These are phyloP conservation scores for human DNA, from an alignment of 2,113 vertebrate species.

Conservation along the genomic window GRCh38 chr7:81166501-81167000, in stretches of 20 bases:
- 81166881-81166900: not conserved
- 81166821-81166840: conserved; percentile 25
- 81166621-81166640: not conserved
- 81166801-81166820: not conserved
- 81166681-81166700: not conserved
- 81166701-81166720: not conserved
- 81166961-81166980: not conserved
- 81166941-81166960: not conserved
- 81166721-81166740: not conserved
- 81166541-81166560: no score
- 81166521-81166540: no score
- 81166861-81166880: not conserved
- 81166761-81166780: not conserved
- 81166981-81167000: not conserved
- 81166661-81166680: not conserved
- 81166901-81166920: not conserved
- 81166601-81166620: not conserved
- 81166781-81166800: not conserved
- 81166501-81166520: no score
- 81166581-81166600: no score
- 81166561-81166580: no score
- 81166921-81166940: not conserved
- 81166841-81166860: not conserved
- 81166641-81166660: not conserved
- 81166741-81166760: not conserved